Evolutionary conservation across 2,797 vertebrate species (phyloP).

Genomic region (Ctenosaura bakeri): DNA sequence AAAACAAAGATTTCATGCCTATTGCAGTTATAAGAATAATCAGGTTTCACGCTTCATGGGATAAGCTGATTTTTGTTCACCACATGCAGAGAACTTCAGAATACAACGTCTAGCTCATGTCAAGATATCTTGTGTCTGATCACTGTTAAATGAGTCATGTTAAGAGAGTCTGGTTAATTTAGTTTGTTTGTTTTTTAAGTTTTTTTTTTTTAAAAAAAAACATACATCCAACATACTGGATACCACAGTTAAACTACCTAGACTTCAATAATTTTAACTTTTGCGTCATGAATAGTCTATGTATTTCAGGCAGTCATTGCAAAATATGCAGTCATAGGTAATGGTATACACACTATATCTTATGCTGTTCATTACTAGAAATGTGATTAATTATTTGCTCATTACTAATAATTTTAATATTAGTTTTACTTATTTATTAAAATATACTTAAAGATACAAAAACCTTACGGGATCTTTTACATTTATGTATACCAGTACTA

Average conservation of each 20-base stretch:
- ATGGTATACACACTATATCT: not conserved
- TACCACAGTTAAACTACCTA: not conserved
- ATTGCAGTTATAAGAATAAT: not conserved
- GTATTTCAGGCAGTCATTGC: not conserved
- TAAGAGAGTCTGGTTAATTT: too few relatives aligned
- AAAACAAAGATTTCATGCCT: not conserved
- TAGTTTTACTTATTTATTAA: not conserved
- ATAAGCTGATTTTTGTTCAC: conserved; percentile 16
- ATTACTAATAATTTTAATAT: not conserved
- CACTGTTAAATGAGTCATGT: not conserved
- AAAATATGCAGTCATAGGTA: not conserved
- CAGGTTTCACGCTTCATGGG: not conserved
- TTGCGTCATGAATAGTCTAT: not conserved
- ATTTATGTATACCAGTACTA: too few relatives aligned
- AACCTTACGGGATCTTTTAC: too few relatives aligned
- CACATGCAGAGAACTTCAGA: not conserved
- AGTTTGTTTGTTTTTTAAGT: not conserved
- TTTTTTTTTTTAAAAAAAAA: not conserved
- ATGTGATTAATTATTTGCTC: not conserved
- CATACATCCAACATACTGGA: not conserved
- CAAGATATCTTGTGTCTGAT: not conserved
- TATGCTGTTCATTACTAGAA: not conserved
- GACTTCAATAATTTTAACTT: not conserved
- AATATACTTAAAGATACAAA: too few relatives aligned
- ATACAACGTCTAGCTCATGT: not conserved